Conservation (phyloP, 2,113 vertebrate genomes). For the Charina bottae region DNA sequence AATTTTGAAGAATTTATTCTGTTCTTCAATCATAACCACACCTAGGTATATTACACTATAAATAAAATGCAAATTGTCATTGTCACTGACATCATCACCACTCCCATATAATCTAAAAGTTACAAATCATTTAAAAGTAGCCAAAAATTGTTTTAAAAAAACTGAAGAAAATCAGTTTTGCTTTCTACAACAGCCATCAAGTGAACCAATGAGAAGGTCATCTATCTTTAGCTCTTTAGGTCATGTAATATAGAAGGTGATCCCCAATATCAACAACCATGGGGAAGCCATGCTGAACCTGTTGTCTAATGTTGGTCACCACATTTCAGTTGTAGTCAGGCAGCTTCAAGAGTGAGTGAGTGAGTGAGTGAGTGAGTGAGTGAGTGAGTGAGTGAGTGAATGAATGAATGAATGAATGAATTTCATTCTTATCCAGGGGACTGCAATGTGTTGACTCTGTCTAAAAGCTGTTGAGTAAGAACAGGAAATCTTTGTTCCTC, state of each 20-base stretch:
- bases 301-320: neutral
- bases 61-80: neutral
- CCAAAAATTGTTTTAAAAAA: neutral
- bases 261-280: neutral
- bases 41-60: neutral
- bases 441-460: neutral
- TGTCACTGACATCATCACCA: neutral
- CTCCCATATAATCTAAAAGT: neutral
- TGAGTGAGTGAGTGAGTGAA: no score
- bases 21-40: neutral
- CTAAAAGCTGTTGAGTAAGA: neutral
- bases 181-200: neutral
- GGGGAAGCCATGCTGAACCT: neutral
- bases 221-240: neutral
- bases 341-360: neutral
- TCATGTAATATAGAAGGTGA: neutral
- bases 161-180: neutral
- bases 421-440: neutral
- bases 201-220: neutral
- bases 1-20: neutral
- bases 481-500: neutral
- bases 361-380: neutral
- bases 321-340: neutral
- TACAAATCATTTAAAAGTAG: neutral
- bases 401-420: neutral